Conservation (phyloP, 2,888 invertebrate genomes). For the Colletes collaris region DNA sequence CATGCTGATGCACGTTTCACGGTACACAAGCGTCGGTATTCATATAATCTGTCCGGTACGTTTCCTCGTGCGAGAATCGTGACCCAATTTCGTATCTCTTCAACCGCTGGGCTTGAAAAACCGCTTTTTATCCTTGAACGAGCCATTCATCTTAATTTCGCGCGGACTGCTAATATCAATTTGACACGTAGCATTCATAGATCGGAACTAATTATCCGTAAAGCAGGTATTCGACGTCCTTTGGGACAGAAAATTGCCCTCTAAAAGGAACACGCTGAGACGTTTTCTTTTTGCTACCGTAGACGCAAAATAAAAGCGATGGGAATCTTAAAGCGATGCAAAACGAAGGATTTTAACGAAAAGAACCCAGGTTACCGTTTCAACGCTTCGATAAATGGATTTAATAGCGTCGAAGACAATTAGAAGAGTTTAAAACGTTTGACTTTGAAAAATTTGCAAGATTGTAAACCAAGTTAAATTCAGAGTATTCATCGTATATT, state of each 20-base stretch:
- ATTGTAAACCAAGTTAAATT: too few species aligned
- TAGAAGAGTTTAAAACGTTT: too few species aligned
- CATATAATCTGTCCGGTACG: conserved; percentile 29
- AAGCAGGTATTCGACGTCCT: conserved; percentile 6
- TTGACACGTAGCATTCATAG: conserved; percentile 15
- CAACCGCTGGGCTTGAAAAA: background rate
- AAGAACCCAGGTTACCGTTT: too few species aligned
- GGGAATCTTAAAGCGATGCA: too few species aligned
- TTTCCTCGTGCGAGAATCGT: conserved; percentile 8
- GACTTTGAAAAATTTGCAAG: too few species aligned
- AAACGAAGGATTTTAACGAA: too few species aligned
- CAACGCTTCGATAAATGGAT: too few species aligned
- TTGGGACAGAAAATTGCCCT: conserved; percentile 5
- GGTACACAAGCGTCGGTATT: conserved; percentile 23
- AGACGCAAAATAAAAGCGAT: too few species aligned
- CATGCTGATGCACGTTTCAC: conserved; percentile 9
- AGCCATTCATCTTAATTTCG: conserved; percentile 27
- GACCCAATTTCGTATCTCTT: conserved; percentile 25
- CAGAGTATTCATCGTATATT: too few species aligned
- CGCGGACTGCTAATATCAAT: conserved; percentile 36
- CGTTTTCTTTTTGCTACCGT: too few species aligned
- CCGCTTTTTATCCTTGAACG: conserved; percentile 31
- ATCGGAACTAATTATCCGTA: conserved; percentile 30
- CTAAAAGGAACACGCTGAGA: too few species aligned
- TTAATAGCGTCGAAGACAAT: too few species aligned